A percentile compares a stretch with the other conserved stretches of the same genome.
Conservation (phyloP, 1,140 invertebrate genomes). For the Formica exsecta region DNA sequence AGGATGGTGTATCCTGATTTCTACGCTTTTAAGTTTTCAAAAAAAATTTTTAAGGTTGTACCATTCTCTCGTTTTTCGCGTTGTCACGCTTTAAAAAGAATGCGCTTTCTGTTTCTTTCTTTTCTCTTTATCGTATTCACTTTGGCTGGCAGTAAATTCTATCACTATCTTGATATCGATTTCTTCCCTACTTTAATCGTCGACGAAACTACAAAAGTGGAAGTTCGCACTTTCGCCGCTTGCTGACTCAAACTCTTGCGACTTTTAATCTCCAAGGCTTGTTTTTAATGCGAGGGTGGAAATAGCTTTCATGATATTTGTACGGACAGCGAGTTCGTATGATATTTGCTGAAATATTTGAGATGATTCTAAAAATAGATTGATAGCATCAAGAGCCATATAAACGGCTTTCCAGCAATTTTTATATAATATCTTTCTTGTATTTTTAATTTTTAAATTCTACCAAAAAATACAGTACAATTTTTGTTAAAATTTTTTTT, state of each 20-base stretch:
- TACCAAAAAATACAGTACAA: not conserved
- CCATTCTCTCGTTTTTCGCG: not conserved
- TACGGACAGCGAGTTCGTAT: not conserved
- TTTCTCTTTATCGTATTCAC: not conserved
- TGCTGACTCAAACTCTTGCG: conserved; percentile 66
- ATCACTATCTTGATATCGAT: conserved; percentile 34
- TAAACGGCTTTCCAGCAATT: not conserved
- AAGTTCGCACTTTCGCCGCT: conserved; percentile 63
- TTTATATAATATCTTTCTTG: not conserved
- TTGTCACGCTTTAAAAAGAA: conserved; percentile 56
- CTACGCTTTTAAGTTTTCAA: too few species aligned
- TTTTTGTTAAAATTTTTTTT: not conserved
- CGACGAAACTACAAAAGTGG: conserved; percentile 68
- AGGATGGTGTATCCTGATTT: conserved; percentile 7
- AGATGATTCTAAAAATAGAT: not conserved
- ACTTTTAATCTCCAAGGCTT: conserved; percentile 68
- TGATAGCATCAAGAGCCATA: not conserved
- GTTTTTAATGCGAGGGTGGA: not conserved
- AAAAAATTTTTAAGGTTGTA: conserved; percentile 59
- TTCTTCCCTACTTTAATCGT: conserved; percentile 21
- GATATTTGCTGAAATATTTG: conserved; percentile 31
- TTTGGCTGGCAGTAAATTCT: not conserved
- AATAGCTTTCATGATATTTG: conserved; percentile 66
- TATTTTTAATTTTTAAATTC: too few species aligned
- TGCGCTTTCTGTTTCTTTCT: not conserved